phyloP scores from a whole-genome alignment of 2,888 invertebrate species.

The Ectemnius lituratus region DNA sequence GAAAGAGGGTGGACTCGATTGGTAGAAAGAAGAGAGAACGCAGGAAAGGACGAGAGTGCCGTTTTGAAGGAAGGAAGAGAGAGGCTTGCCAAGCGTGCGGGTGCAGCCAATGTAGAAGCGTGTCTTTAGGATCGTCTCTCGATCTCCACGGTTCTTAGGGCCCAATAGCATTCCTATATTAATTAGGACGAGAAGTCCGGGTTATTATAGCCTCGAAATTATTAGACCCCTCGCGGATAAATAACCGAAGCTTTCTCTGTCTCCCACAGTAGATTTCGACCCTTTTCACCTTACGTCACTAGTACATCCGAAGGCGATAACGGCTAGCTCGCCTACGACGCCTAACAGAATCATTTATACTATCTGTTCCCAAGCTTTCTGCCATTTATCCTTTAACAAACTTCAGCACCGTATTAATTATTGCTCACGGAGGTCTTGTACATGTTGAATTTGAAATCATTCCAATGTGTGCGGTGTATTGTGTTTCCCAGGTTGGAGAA shows the following conservation, averaged over 20 bases:
- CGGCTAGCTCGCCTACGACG: conserved; percentile 15
- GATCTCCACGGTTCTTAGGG: conserved; percentile 68
- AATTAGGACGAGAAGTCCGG: conserved; percentile 71
- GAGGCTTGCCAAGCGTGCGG: conserved; percentile 14
- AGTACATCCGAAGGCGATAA: conserved; percentile 17
- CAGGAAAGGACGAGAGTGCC: conserved; percentile 12
- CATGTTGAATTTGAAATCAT: no score
- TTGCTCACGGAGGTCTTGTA: no score
- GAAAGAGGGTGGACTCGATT: conserved; percentile 31
- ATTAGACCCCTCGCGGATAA: conserved; percentile 72
- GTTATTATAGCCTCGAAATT: conserved; percentile 73
- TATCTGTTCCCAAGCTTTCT: not conserved
- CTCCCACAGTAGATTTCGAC: conserved; percentile 40
- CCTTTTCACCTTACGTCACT: conserved; percentile 50
- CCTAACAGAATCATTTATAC: conserved; percentile 10
- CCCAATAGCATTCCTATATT: conserved; percentile 71
- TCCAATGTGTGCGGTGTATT: no score
- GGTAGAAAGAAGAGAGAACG: conserved; percentile 29
- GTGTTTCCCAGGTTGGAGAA: no score
- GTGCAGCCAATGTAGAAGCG: conserved; percentile 48
- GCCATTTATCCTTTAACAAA: no score
- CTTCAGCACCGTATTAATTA: no score
- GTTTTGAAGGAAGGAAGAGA: not conserved
- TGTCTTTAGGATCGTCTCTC: conserved; percentile 29
- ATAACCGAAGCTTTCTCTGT: conserved; percentile 58